phyloP scores from a whole-genome alignment of 2,888 invertebrate genomes.

The Netelia inedita region DNA sequence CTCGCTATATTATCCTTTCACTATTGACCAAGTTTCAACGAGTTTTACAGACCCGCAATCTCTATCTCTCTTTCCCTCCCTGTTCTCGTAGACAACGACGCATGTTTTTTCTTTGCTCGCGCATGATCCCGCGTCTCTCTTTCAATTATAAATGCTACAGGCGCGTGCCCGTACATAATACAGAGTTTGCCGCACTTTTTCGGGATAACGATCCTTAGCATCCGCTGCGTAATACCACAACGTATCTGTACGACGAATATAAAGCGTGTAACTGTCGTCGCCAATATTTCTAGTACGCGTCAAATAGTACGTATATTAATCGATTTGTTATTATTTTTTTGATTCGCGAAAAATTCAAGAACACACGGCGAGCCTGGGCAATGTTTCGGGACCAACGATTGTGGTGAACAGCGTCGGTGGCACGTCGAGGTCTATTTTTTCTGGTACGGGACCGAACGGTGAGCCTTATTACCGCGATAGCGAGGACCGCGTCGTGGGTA shows the following conservation, averaged over 20 bases:
- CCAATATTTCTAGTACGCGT: too few species aligned
- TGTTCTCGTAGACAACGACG: slow-evolving; percentile 19
- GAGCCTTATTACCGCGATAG: slow-evolving; percentile 70
- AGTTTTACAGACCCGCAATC: slow-evolving; percentile 31
- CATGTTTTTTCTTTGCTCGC: not conserved
- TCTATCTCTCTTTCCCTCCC: slow-evolving; percentile 20
- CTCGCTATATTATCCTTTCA: slow-evolving; percentile 55
- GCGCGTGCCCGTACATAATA: too few species aligned
- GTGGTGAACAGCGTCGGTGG: slow-evolving; percentile 54
- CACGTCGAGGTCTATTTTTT: slow-evolving; percentile 59
- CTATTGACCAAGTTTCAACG: slow-evolving; percentile 65
- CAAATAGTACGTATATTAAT: too few species aligned
- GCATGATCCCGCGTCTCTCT: slow-evolving; percentile 13
- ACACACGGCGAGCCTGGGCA: slow-evolving; percentile 6
- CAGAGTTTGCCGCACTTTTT: too few species aligned
- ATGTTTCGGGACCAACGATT: slow-evolving; percentile 47
- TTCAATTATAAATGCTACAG: slow-evolving; percentile 12
- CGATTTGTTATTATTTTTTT: not conserved
- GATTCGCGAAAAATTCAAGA: not conserved
- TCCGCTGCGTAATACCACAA: too few species aligned
- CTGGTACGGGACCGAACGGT: slow-evolving; percentile 74
- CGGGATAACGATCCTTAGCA: too few species aligned
- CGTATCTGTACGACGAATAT: too few species aligned
- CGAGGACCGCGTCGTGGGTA: slow-evolving; percentile 68
- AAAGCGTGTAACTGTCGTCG: too few species aligned